Evolutionary conservation across 2,797 vertebrate species (phyloP).

Genomic region (Astyanax mexicanus): DNA sequence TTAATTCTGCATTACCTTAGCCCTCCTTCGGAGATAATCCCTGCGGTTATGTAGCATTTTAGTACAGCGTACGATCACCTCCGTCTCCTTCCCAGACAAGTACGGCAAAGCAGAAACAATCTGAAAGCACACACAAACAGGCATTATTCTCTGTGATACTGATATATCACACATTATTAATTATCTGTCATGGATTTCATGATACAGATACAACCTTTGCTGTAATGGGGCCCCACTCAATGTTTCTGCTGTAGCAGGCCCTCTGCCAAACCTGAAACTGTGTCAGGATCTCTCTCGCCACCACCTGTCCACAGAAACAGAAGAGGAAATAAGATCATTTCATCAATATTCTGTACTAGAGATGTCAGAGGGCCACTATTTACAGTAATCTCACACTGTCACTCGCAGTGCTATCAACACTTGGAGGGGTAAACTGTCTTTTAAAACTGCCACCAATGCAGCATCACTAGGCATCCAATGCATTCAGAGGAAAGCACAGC

Average conservation of each 20-base stretch:
- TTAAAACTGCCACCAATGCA: too few species aligned
- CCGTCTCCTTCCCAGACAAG: slow-evolving; percentile 57
- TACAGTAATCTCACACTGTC: too few species aligned
- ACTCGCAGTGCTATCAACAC: too few species aligned
- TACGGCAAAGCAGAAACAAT: slow-evolving; percentile 60
- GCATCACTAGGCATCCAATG: too few species aligned
- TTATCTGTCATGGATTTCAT: background rate
- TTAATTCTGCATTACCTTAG: slow-evolving; percentile 61
- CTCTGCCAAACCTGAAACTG: slow-evolving; percentile 66
- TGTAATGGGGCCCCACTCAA: slow-evolving; percentile 64
- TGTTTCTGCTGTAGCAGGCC: slow-evolving; percentile 63
- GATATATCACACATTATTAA: too few species aligned
- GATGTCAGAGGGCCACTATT: too few species aligned
- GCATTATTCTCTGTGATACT: background rate
- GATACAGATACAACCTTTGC: slow-evolving; percentile 49
- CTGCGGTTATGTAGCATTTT: slow-evolving; percentile 65
- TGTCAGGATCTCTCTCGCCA: slow-evolving; percentile 60
- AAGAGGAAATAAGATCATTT: background rate
- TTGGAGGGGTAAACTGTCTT: too few species aligned
- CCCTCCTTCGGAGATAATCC: slow-evolving; percentile 60
- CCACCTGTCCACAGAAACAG: slow-evolving; percentile 46
- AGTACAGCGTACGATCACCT: slow-evolving; percentile 62
- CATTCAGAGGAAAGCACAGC: too few species aligned
- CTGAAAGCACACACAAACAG: slow-evolving; percentile 42
- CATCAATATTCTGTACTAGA: background rate